phyloP scores from a whole-genome alignment of 92 coral and sea anemone species.

The Virgularia gustaviana region DNA sequence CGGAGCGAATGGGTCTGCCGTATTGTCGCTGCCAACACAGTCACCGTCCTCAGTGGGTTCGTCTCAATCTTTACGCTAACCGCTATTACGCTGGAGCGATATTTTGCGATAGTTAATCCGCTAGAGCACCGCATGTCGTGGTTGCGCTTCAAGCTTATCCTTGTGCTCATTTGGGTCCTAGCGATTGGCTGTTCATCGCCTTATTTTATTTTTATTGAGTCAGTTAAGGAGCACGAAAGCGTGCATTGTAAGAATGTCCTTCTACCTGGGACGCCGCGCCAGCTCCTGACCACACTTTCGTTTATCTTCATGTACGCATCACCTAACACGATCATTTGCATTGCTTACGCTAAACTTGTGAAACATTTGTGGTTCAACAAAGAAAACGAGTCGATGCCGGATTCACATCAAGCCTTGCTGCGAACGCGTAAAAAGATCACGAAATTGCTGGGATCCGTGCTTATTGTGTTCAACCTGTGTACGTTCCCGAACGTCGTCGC shows the following conservation, averaged over 20 bases:
- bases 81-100: conserved; percentile 53
- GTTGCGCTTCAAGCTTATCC: conserved; percentile 37
- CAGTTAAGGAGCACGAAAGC: not conserved
- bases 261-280: conserved; percentile 16
- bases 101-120: conserved; percentile 45
- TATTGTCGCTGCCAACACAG: conserved; percentile 28
- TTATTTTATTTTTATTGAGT: conserved; percentile 29
- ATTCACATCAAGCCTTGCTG: conserved; percentile 39
- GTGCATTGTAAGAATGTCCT: conserved; percentile 19
- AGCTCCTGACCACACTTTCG: conserved; percentile 35
- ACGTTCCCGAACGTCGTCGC: conserved; percentile 41
- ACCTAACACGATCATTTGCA: conserved; percentile 40
- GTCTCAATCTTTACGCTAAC: conserved; percentile 50
- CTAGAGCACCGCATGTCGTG: conserved; percentile 39
- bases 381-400: conserved; percentile 20
- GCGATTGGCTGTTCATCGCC: conserved; percentile 39
- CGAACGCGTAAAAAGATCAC: conserved; percentile 52
- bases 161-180: conserved; percentile 39
- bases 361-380: conserved; percentile 46
- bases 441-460: conserved; percentile 51
- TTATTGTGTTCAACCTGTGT: conserved; percentile 44
- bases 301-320: conserved; percentile 35
- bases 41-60: conserved; percentile 28
- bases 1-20: conserved; percentile 37
- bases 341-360: conserved; percentile 43